Evolutionary conservation across 2,888 invertebrate species (phyloP).

Genomic region (Lampropteryx suffumata): DNA sequence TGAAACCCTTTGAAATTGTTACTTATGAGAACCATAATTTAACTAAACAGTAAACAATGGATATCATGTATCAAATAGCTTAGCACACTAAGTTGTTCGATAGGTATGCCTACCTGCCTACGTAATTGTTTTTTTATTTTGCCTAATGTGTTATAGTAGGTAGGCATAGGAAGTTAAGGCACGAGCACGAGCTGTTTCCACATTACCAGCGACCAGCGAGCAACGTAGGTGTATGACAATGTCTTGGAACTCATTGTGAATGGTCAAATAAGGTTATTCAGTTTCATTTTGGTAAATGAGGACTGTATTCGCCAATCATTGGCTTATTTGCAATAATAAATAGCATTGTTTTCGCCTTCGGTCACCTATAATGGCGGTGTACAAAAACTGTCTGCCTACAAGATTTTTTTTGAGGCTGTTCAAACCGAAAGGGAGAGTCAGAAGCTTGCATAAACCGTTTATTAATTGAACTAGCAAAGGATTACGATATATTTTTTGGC

Average conservation of each 20-base stretch:
- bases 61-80: too few species aligned
- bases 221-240: neutral
- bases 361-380: conserved; percentile 12
- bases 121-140: too few species aligned
- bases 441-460: neutral
- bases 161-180: too few species aligned
- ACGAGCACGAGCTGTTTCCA: too few species aligned
- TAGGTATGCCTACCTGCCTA: too few species aligned
- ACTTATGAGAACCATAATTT: too few species aligned
- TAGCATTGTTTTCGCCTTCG: conserved; percentile 9
- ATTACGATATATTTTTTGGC: neutral
- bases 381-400: conserved; percentile 12
- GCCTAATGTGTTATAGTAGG: too few species aligned
- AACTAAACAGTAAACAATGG: too few species aligned
- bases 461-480: neutral
- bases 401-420: neutral
- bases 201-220: too few species aligned
- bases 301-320: neutral
- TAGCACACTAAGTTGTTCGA: too few species aligned
- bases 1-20: too few species aligned
- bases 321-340: conserved; percentile 13
- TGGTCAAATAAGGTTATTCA: conserved; percentile 7
- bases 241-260: neutral
- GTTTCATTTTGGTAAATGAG: conserved; percentile 4
- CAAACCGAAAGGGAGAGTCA: conserved; percentile 3